Evolutionary conservation across 2,113 vertebrate genomes (phyloP), one percentile per base, ranked within the genome.

Genomic region (Papio anubis): DNA sequence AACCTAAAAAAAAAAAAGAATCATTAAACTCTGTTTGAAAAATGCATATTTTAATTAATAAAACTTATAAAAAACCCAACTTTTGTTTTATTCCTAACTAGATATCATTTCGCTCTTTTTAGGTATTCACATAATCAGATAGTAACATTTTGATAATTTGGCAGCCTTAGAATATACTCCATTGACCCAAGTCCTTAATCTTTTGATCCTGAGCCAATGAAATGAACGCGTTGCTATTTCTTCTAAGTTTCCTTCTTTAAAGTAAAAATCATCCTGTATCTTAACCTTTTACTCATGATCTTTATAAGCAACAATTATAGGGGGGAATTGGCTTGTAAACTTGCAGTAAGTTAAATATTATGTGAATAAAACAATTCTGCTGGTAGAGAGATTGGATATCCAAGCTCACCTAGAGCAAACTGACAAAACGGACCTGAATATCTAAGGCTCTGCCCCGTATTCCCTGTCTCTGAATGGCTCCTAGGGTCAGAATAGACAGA

Each of bases 1-100:
- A 97, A 99, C 99, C 99, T 99, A 96, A 89, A 98, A 98, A 72
- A 98, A 52, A 52, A 96, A 93, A 98, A 88, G 94, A 98, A 88
- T 27, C n/a, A 83, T 97, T 93, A 82, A 96, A 87, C 5, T 84
- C 10, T 55, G 66, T 68, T 96, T 94, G 30, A 88, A 75, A 64
- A 78, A 82, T 38, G 89, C 3, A 64, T 78, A 91, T 72, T 87
- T 95, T 89, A 79, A 59, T 59, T 21, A 76, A 73, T 88, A 92
- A 91, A 86, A 78, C 25, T 88, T 79, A 83, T 1, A 78, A 82
- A 93, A 61, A 78, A 88, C 72, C 73, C 4, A 48, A 48, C 61
- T 83, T 93, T 57, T 57, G 45, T 88, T 91, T 92, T 52, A 86
- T 81, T 96, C 45, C 55, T 55, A 82, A 68, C 9, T 32, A 70